Evolutionary conservation across 1,140 invertebrate species (phyloP).

Genomic region (Papilio helenus): DNA sequence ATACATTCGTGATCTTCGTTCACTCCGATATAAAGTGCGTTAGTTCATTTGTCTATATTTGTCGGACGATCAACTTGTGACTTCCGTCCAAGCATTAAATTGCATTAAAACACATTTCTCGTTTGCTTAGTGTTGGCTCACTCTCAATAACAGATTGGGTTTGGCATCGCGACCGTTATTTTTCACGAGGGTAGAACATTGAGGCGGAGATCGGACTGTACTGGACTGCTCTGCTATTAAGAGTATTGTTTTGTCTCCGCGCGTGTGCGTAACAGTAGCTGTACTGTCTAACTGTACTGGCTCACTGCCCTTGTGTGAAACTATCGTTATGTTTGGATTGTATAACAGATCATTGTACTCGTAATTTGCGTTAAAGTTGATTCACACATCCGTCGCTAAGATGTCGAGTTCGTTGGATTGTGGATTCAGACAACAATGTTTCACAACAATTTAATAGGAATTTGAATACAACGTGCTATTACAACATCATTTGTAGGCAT

Average conservation of each 20-base stretch:
- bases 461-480: neutral
- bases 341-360: slow-evolving; percentile 23
- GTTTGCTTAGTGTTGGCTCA: slow-evolving; percentile 6
- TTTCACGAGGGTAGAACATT: neutral
- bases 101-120: slow-evolving; percentile 36
- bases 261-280: no score
- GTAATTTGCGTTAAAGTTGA: slow-evolving; percentile 19
- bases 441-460: neutral
- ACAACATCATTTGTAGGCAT: neutral
- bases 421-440: neutral
- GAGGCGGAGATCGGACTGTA: no score
- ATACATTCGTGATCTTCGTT: no score
- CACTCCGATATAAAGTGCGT: neutral
- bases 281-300: neutral
- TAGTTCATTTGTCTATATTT: slow-evolving; percentile 13
- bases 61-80: neutral
- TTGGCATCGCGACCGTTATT: neutral
- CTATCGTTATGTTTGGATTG: neutral
- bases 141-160: slow-evolving; percentile 10
- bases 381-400: slow-evolving; percentile 6
- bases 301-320: neutral
- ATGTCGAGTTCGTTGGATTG: neutral
- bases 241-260: no score
- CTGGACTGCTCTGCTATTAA: no score
- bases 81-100: slow-evolving; percentile 15